Evolutionary conservation across 1,140 invertebrate genomes (phyloP).

Genomic region (Coptotermes formosanus): DNA sequence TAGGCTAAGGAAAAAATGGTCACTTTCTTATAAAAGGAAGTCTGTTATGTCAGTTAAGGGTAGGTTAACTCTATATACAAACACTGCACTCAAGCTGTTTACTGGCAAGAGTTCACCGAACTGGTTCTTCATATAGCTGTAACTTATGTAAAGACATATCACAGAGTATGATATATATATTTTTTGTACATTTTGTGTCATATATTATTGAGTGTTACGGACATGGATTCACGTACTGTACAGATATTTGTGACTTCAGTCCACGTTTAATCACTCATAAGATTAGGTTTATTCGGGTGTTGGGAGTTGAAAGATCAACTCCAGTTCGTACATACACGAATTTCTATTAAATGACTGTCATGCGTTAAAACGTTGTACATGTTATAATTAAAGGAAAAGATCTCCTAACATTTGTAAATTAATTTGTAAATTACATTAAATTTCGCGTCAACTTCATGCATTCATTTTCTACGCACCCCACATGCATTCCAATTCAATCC

Average conservation of each 20-base stretch:
- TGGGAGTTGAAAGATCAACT: background rate
- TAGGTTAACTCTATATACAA: too few relatives aligned
- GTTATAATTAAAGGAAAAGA: background rate
- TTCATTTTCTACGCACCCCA: background rate
- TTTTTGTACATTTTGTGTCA: conserved; percentile 17
- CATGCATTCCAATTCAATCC: too few relatives aligned
- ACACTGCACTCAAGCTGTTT: too few relatives aligned
- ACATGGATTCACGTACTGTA: background rate
- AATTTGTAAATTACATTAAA: conserved; percentile 16
- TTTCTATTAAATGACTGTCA: background rate
- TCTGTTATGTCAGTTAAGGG: too few relatives aligned
- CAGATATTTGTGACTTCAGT: background rate
- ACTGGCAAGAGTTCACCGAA: too few relatives aligned
- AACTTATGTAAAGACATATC: conserved; percentile 3
- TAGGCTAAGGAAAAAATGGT: too few relatives aligned
- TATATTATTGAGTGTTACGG: background rate
- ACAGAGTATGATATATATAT: conserved; percentile 14
- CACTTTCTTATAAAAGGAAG: too few relatives aligned
- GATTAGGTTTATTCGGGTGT: background rate
- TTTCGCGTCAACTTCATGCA: background rate
- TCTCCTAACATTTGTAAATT: background rate
- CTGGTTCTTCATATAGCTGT: background rate
- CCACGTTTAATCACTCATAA: background rate
- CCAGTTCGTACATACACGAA: conserved; percentile 3
- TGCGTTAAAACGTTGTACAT: background rate